A percentile compares a stretch with the other conserved stretches of the same genome.
Conservation (phyloP, 2,113 vertebrate species). For the Indicator indicator region DNA sequence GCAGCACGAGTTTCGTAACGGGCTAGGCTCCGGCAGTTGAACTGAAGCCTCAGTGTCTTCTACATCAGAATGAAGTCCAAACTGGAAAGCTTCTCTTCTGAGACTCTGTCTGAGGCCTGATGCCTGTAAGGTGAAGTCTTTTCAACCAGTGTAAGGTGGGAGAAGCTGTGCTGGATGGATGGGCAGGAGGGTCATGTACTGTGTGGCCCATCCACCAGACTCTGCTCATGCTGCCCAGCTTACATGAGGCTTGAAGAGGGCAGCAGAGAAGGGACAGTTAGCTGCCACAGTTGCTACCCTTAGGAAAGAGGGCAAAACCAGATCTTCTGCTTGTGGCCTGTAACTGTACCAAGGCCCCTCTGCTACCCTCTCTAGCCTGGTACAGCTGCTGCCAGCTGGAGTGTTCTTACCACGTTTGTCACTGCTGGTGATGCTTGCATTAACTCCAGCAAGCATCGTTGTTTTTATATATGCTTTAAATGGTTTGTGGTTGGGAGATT, state of each 20-base stretch:
- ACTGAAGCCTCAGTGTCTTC: neutral
- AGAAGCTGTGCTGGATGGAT: neutral
- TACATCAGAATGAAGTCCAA: neutral
- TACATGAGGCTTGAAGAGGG: neutral
- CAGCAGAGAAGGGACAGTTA: neutral
- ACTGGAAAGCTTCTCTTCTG: neutral
- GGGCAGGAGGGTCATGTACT: neutral
- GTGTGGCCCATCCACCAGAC: neutral
- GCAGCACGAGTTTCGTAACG: neutral
- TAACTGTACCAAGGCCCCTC: neutral
- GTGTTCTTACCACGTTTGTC: neutral
- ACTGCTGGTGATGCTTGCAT: neutral
- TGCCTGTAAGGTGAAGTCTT: neutral
- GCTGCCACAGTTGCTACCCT: neutral
- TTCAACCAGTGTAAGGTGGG: neutral
- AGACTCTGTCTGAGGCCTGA: neutral
- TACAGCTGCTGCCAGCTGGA: neutral
- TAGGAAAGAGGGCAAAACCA: neutral
- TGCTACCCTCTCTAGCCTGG: neutral
- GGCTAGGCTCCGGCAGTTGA: neutral
- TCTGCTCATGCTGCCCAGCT: accelerated
- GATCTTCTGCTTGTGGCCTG: neutral
- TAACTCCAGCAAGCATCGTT: neutral
- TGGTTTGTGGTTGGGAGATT: neutral
- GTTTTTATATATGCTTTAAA: neutral